Evolutionary conservation across 2,113 vertebrate species (phyloP), one percentile per base, ranked within the genome.

Genomic region (Pomatorhinus ruficollis): DNA sequence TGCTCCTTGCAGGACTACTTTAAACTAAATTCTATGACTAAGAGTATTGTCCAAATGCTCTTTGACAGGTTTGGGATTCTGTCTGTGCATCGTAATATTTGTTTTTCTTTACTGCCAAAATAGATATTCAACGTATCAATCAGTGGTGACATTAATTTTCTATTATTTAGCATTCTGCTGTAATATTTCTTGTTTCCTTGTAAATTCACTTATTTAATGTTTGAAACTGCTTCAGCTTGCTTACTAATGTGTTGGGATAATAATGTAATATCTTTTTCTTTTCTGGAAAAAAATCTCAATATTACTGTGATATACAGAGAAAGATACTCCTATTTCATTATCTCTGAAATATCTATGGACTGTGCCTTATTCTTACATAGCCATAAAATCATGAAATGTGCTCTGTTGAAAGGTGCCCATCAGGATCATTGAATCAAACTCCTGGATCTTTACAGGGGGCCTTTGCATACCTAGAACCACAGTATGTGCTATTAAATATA

Each of bases 171-270:
- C 9, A 44, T 28, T 50, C 18, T 65, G 15, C 12, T 28, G 18
- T 25, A 65, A 39, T 44, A 6, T 50, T 81, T 89, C 33, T 30
- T 10, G 12, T n/a, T 89, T 81, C 12, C 9, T 74, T 45, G 6
- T 30, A 52, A 52, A 52, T 45, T 66, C 39, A 39, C 1, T 45
- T 5, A 23, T 59, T 59, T 52, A 6, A 39, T 45, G 19, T 12
- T 12, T 39, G 23, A 45, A 59, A 82, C 6, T 0, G 0, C 10
- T 59, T 44, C 37, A n/a, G 9, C 22, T 80, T 37, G 10, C 15
- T 81, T 52, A 65, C 8, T 52, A 28, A 65, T 9, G 4, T 59
- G 52, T 50, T 37, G 28, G 19, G 3, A 15, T 44, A 44, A 44
- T 65, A 27, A 27, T 21, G 15, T 15, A 71, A 31, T 42, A 42